Evolutionary conservation across 2,888 invertebrate species (phyloP).

Genomic region (Stenchaetothrips biformis): DNA sequence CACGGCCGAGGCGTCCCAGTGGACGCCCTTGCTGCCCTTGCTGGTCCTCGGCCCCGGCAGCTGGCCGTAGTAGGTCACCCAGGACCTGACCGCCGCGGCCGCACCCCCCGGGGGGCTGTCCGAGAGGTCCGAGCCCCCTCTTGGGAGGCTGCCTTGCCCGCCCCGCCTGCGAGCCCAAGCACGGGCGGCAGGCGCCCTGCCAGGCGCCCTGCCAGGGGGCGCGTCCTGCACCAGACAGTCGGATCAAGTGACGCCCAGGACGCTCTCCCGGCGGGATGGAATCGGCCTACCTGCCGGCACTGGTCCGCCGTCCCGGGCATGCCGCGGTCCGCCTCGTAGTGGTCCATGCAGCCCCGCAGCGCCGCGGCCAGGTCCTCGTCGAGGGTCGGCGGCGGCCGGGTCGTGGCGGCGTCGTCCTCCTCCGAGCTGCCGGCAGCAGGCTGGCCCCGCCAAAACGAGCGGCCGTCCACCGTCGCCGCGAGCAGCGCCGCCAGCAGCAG

Average conservation of each 20-base stretch:
- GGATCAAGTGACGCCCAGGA: no score
- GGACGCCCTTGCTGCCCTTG: background rate
- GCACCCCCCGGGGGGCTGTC: background rate
- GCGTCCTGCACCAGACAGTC: no score
- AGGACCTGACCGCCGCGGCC: background rate
- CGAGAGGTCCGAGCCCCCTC: background rate
- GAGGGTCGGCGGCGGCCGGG: background rate
- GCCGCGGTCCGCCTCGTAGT: background rate
- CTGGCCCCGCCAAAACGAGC: background rate
- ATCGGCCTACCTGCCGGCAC: background rate
- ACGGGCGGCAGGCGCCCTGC: background rate
- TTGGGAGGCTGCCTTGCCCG: background rate
- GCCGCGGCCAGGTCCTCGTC: background rate
- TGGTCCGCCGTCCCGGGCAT: background rate
- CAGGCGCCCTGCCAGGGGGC: background rate
- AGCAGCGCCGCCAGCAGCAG: background rate
- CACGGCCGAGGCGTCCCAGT: background rate
- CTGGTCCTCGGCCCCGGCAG: background rate
- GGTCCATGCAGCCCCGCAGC: background rate
- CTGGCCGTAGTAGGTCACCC: conserved; percentile 10
- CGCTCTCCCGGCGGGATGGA: background rate
- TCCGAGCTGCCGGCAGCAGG: background rate
- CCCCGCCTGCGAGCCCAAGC: background rate
- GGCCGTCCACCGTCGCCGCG: background rate
- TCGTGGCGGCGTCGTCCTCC: background rate